phyloP scores from a whole-genome alignment of 2,797 vertebrate species.

The Zalophus californianus region DNA sequence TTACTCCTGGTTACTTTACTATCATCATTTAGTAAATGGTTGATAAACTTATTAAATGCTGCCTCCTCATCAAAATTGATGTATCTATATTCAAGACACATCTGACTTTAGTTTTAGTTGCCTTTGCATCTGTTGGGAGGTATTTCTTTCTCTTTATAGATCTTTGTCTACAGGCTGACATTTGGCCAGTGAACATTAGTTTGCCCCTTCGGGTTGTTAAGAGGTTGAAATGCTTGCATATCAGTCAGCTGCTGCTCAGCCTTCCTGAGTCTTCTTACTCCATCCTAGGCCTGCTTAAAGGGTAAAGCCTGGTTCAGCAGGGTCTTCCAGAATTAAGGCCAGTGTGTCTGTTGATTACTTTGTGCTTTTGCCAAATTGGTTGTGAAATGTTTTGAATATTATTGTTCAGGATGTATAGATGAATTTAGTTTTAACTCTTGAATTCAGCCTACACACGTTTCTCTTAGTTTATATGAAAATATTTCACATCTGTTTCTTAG shows the following conservation, averaged over 20 bases:
- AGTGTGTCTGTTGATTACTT: background rate
- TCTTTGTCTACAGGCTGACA: background rate
- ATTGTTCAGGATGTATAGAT: background rate
- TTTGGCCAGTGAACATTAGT: background rate
- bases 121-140: background rate
- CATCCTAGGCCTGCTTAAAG: background rate
- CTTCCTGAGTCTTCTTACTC: background rate
- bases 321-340: background rate
- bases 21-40: background rate
- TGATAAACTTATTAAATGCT: background rate
- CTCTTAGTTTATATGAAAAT: background rate
- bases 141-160: background rate
- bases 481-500: background rate
- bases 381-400: background rate
- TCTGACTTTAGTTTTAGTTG: background rate
- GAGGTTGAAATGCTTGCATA: background rate
- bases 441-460: background rate
- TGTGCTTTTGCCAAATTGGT: background rate
- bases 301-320: background rate
- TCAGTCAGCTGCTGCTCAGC: background rate
- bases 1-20: background rate
- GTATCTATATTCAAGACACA: background rate
- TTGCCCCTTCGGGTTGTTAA: background rate
- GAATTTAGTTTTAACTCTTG: constrained; percentile 4
- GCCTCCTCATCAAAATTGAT: background rate